phyloP scores from a whole-genome alignment of 2,113 vertebrate species.

The Zosterops japonicus region DNA sequence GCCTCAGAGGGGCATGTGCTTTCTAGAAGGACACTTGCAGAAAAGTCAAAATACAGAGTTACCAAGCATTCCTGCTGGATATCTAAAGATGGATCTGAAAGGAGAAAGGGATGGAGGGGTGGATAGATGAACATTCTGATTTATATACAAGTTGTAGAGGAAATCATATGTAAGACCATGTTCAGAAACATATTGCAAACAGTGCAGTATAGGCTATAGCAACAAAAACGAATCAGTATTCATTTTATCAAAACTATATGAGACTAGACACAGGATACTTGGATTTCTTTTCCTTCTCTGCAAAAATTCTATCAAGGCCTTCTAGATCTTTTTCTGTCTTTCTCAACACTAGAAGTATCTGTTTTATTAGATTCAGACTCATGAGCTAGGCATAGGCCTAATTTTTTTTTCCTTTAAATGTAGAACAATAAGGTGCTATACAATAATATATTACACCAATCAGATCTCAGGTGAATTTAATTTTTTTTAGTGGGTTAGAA shows the following conservation, averaged over 20 bases:
- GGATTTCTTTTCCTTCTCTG: not conserved
- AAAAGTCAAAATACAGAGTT: not conserved
- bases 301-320: not conserved
- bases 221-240: not conserved
- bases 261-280: not conserved
- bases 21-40: not conserved
- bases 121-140: not conserved
- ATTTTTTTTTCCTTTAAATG: rapidly evolving
- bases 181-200: not conserved
- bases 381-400: not conserved
- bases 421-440: not conserved
- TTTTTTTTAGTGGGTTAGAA: not conserved
- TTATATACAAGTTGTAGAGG: not conserved
- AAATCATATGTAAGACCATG: not conserved
- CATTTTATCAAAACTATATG: not conserved
- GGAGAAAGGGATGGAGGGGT: not conserved
- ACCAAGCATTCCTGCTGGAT: not conserved
- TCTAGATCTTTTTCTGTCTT: not conserved
- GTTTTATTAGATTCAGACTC: not conserved
- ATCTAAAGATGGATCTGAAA: not conserved
- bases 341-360: not conserved
- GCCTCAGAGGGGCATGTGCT: not conserved
- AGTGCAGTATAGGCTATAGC: not conserved
- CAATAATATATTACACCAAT: not conserved
- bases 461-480: not conserved